Base-by-base conservation (phyloP, 2,888 invertebrate species). In the Plagodis dolabraria region DNA sequence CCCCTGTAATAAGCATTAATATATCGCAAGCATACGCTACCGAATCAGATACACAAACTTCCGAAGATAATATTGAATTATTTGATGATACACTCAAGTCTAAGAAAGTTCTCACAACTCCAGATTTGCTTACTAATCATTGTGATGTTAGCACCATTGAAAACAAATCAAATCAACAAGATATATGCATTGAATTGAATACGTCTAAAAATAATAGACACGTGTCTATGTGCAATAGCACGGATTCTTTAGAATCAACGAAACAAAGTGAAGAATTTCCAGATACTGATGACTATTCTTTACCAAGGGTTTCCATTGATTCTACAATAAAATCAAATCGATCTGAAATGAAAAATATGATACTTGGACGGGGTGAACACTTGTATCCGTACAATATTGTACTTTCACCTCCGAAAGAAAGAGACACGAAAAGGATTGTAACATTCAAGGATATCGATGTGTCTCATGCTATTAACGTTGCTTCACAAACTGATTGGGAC, bases 71-170 rank as follows among this genome's bases (percentile, higher is more conserved):
- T 72, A n/a, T 45, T 6, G 10, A 47, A 47, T 8, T 35, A 40
- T 33, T 10, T 5, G 22, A 57, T 43, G 49, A 54, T 46, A 33
- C n/a, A 47, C n/a, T 11, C 7, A 59, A 52, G 47, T 75, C 86
- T 57, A 90, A 90, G 42, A 72, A 65, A 42, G 58, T 60, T 44
- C 9, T 56, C 33, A 61, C 88, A 44, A 93, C 94, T 22, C 94
- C 94, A 7, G 94, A 94, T 83, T 82, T 94, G 60, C 82, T 94
- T 57, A 94, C 93, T 53, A 94, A 94, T 72, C 94, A 94, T 72
- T 68, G 62, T 60, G 60, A 75, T 59, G 54, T 56, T 11, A 60
- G 46, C 11, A 43, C 35, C 9, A 47, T n/a, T 11, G 60, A 71
- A 66, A 64, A 69, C 60, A 67, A 63, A 49, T 47, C 59, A 60